phyloP scores from a whole-genome alignment of 2,113 vertebrate genomes.

The Gracilinanus agilis region DNA sequence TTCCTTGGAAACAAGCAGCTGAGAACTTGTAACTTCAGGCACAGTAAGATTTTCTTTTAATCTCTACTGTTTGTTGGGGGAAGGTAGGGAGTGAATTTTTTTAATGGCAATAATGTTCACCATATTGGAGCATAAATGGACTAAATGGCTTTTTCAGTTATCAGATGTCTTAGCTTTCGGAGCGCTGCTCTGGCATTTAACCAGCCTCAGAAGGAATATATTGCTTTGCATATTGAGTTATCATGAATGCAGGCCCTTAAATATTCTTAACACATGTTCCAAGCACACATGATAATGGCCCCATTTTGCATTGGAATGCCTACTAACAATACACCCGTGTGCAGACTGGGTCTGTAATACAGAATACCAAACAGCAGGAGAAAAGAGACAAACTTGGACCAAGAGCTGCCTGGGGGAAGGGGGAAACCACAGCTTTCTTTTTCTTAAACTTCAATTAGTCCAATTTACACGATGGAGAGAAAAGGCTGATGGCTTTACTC shows the following conservation, averaged over 20 bases:
- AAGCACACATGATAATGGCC: conserved; percentile 19
- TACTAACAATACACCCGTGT: neutral
- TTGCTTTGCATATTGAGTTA: neutral
- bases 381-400: conserved; percentile 34
- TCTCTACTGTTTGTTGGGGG: conserved; percentile 24
- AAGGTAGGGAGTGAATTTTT: conserved; percentile 26
- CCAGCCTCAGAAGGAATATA: neutral
- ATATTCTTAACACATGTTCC: conserved; percentile 24
- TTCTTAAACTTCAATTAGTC: neutral
- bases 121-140: neutral
- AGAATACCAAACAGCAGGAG: conserved; percentile 17
- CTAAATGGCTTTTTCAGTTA: conserved; percentile 40
- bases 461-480: neutral
- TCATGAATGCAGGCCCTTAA: neutral
- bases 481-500: neutral
- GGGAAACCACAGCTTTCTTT: neutral
- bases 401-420: neutral
- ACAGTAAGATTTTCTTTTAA: conserved; percentile 7
- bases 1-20: neutral
- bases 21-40: conserved; percentile 11
- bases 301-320: neutral
- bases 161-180: neutral
- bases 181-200: conserved; percentile 31
- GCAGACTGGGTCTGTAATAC: conserved; percentile 51
- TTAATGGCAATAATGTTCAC: conserved; percentile 16